phyloP scores from a whole-genome alignment of 2,113 vertebrate genomes.

The Strix aluco region DNA sequence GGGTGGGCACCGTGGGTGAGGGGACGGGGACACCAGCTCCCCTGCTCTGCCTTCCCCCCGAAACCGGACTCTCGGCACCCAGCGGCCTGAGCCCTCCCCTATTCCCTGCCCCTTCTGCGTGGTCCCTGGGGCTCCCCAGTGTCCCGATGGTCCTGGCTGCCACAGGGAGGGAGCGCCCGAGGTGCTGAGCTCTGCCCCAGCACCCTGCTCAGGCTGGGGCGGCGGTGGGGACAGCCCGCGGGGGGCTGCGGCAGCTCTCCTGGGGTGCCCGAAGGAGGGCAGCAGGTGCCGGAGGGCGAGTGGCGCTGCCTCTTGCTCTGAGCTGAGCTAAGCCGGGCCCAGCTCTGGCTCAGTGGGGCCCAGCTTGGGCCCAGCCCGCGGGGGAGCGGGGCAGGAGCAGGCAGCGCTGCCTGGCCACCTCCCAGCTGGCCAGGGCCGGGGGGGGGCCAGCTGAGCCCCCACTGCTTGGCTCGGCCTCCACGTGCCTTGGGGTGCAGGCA shows the following conservation, averaged over 20 bases:
- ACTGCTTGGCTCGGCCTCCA: not conserved
- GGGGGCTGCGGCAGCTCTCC: not conserved
- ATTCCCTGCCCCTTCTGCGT: too few relatives aligned
- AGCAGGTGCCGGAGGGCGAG: too few relatives aligned
- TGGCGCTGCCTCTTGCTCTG: not conserved
- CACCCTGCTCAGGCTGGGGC: not conserved
- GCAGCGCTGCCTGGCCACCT: too few relatives aligned
- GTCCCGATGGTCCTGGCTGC: too few relatives aligned
- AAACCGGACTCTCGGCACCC: not conserved
- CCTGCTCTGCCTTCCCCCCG: rapidly evolving
- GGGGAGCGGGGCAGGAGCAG: not conserved
- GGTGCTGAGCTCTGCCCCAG: too few relatives aligned
- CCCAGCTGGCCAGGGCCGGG: too few relatives aligned
- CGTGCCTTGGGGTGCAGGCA: not conserved
- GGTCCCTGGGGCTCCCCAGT: too few relatives aligned
- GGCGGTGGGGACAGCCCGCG: not conserved
- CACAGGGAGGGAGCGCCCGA: not conserved
- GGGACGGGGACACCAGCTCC: rapidly evolving
- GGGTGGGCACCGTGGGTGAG: too few relatives aligned
- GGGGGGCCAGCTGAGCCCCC: too few relatives aligned
- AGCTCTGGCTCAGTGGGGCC: rapidly evolving
- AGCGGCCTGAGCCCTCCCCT: not conserved
- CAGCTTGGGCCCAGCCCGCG: not conserved
- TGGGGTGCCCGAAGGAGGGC: too few relatives aligned
- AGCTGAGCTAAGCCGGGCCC: too few relatives aligned